Conservation (phyloP, 2,113 vertebrate genomes). For the Anser cygnoides region DNA sequence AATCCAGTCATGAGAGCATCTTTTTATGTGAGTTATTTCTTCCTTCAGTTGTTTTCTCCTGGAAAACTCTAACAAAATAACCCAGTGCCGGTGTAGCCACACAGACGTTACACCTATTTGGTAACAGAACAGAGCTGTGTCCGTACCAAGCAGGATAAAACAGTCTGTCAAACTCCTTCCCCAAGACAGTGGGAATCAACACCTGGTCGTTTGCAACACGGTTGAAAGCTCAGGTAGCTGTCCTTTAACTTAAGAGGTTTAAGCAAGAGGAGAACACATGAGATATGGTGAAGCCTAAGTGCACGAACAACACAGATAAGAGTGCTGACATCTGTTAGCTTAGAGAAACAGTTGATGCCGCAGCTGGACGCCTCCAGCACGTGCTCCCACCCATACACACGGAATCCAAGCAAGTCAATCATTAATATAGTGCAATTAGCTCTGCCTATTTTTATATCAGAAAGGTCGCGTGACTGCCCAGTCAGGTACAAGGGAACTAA, state of each 20-base stretch:
- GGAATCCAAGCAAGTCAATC: conserved; percentile 7
- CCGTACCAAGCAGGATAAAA: neutral
- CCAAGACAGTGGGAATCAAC: neutral
- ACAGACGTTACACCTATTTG: neutral
- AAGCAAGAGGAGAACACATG: neutral
- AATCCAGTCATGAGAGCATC: neutral
- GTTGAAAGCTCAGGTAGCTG: neutral
- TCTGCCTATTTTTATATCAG: conserved; percentile 10
- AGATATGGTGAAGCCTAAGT: neutral
- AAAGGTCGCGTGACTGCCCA: neutral
- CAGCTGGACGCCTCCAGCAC: neutral
- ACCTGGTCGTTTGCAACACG: neutral
- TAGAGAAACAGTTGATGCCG: neutral
- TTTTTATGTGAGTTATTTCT: neutral
- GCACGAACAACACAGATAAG: fast-evolving
- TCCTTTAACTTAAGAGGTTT: neutral
- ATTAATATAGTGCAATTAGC: neutral
- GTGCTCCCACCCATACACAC: neutral
- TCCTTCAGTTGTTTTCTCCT: neutral
- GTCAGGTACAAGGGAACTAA: neutral
- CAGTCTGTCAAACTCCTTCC: neutral
- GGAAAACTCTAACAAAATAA: neutral
- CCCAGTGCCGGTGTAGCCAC: neutral
- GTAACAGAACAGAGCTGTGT: neutral
- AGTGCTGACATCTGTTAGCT: too few relatives aligned